These are phyloP conservation scores for Danaus melanippus DNA, from an alignment of 1,140 invertebrate genomes.

Conservation along the genomic window DNA sequence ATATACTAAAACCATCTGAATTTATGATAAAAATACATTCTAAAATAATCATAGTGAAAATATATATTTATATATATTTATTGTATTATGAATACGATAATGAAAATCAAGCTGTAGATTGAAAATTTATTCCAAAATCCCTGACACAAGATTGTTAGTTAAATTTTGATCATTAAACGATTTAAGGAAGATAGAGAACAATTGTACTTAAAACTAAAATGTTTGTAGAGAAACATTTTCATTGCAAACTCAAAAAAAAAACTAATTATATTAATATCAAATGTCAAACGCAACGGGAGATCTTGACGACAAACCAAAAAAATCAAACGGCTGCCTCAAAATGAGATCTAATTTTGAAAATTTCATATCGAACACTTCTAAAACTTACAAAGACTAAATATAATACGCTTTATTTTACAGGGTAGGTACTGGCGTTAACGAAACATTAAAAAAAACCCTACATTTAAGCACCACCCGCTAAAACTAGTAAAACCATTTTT, in stretches of 20 bases:
- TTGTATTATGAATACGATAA: slow-evolving; percentile 7
- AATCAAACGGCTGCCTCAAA: slow-evolving; percentile 39
- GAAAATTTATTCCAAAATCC: slow-evolving; percentile 57
- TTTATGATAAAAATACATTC: too few relatives aligned
- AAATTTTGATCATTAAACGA: slow-evolving; percentile 42
- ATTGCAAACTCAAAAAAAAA: slow-evolving; percentile 32
- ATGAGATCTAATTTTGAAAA: slow-evolving; percentile 68
- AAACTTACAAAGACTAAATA: slow-evolving; percentile 28
- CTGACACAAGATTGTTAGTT: slow-evolving; percentile 55
- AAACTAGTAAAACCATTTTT: slow-evolving; percentile 28
- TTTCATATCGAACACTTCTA: slow-evolving; percentile 32
- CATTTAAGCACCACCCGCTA: slow-evolving; percentile 64
- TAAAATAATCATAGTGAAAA: too few relatives aligned
- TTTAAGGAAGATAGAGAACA: slow-evolving; percentile 29
- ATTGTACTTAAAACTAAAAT: slow-evolving; percentile 43
- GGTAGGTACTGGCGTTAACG: slow-evolving; percentile 40
- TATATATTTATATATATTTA: too few relatives aligned
- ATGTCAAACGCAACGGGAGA: slow-evolving; percentile 48
- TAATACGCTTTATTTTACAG: slow-evolving; percentile 45
- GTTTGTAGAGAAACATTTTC: slow-evolving; percentile 47
- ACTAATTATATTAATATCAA: neutral
- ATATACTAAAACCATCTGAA: too few relatives aligned
- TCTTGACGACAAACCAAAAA: slow-evolving; percentile 46
- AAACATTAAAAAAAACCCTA: slow-evolving; percentile 31
- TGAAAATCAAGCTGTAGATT: slow-evolving; percentile 45